These are phyloP conservation scores for Knipowitschia caucasica DNA, from an alignment of 2,797 vertebrate species.

Conservation along the genomic window DNA sequence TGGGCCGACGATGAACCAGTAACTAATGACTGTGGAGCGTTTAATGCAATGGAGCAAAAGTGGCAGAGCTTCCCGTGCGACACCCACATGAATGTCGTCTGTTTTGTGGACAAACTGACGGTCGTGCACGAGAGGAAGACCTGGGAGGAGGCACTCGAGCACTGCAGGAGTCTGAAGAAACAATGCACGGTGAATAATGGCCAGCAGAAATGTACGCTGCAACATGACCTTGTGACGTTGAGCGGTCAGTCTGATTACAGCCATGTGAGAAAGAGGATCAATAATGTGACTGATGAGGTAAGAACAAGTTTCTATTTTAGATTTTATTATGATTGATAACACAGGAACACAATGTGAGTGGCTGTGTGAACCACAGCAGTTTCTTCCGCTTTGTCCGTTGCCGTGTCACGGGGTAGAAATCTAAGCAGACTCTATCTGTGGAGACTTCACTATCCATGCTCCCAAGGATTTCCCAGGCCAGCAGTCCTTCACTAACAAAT, in stretches of 20 bases:
- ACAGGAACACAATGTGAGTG: neutral
- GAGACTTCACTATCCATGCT: no score
- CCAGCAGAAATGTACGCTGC: accelerated
- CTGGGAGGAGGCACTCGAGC: slow-evolving; percentile 37
- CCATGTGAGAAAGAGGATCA: slow-evolving; percentile 25
- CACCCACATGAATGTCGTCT: accelerated
- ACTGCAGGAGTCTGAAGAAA: slow-evolving; percentile 21
- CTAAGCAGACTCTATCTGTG: no score
- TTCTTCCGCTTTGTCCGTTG: no score
- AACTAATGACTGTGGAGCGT: slow-evolving; percentile 16
- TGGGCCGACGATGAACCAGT: slow-evolving; percentile 1
- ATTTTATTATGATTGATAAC: neutral
- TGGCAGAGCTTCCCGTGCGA: neutral
- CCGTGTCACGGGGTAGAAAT: no score
- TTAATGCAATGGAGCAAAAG: accelerated
- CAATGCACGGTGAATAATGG: accelerated
- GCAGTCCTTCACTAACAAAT: no score
- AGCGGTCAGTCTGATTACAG: accelerated
- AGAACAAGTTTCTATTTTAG: no score
- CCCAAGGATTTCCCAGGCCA: no score
- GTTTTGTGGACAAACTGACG: slow-evolving; percentile 29
- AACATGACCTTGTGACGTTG: slow-evolving; percentile 32
- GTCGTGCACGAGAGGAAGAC: slow-evolving; percentile 44
- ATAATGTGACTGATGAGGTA: slow-evolving; percentile 42
- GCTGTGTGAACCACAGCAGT: no score